These are phyloP conservation scores for Erannis defoliaria DNA, from an alignment of 2,888 invertebrate genomes.

Conservation along the genomic window DNA sequence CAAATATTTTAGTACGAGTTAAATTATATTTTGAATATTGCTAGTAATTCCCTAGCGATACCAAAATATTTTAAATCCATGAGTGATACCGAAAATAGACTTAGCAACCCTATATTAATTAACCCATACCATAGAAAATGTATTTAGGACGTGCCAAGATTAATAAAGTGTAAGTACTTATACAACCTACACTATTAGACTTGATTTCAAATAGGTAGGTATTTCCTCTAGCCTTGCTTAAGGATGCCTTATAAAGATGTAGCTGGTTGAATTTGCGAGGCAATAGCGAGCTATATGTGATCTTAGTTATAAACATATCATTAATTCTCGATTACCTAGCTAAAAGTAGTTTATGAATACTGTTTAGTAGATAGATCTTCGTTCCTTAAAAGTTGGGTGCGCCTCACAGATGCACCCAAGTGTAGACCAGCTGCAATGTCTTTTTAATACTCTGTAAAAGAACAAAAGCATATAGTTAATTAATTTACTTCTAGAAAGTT, in stretches of 20 bases:
- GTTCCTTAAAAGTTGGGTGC: constrained; percentile 74
- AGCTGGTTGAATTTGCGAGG: constrained; percentile 66
- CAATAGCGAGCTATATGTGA: constrained; percentile 68
- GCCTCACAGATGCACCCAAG: constrained; percentile 66
- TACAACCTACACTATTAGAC: constrained; percentile 7
- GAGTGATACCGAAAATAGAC: neutral
- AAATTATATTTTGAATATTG: constrained; percentile 19
- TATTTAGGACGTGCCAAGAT: neutral
- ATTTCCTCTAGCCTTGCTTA: constrained; percentile 10
- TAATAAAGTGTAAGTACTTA: neutral
- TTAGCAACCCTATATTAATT: neutral
- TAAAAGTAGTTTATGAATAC: constrained; percentile 83
- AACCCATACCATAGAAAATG: neutral
- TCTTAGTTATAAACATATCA: constrained; percentile 56
- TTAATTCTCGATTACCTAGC: constrained; percentile 64
- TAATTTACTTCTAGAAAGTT: no score
- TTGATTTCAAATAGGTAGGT: constrained; percentile 25
- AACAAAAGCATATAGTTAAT: neutral
- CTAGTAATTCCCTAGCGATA: constrained; percentile 24
- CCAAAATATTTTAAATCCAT: constrained; percentile 10
- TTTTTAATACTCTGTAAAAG: constrained; percentile 72
- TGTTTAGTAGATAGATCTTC: constrained; percentile 84
- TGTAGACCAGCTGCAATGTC: constrained; percentile 64
- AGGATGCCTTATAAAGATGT: constrained; percentile 13
- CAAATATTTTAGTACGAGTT: constrained; percentile 16